Base-by-base conservation (phyloP, 2,113 vertebrate species). In the Irena cyanogastra region DNA sequence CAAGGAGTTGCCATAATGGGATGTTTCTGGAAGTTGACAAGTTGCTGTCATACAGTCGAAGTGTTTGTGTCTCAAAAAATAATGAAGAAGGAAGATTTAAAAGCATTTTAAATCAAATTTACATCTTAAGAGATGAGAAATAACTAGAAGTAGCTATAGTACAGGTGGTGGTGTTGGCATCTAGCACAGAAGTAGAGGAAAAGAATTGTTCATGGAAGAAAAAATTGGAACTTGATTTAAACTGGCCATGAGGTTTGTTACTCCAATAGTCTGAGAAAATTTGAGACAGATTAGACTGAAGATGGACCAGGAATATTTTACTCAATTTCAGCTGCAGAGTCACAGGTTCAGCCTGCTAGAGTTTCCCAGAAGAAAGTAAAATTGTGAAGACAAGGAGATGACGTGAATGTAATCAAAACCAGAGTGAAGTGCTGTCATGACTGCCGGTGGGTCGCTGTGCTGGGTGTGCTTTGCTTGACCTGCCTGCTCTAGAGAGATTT, bases 151-250 rank as follows among this genome's bases (percentile, higher is more conserved):
- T 59, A 78, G 77, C 47, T 87, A 4, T 72, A 86, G 31, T 75
- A 82, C 70, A 93, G 59, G 71, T 83, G 91, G 53, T 68, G 57
- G 8, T 77, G 41, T 79, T 95, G 87, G 57, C 74, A 76, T 87
- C 63, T 79, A 87, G 68, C 57, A 54, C 33, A 61, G 78, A 50
- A 70, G n/a, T 4, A 89, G 66, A 85, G 89, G 91, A 93, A 94
- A 95, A 84, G 33, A 84, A 78, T 31, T 71, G n/a, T 94, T 91
- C 74, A 94, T 95, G 89, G 78, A 93, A 83, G 78, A 89, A 95
- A 70, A 95, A 83, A 65, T 65, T 91, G 82, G 63, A 90, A 42
- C 65, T 93, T 69, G 47, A 24, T 88, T 94, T 90, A 59, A 95
- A 72, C 59, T 85, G 70, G 24, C 70, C 91, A 39, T 83, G 68